Conservation (phyloP, 2,113 vertebrate species). For the Xiphophorus hellerii region DNA sequence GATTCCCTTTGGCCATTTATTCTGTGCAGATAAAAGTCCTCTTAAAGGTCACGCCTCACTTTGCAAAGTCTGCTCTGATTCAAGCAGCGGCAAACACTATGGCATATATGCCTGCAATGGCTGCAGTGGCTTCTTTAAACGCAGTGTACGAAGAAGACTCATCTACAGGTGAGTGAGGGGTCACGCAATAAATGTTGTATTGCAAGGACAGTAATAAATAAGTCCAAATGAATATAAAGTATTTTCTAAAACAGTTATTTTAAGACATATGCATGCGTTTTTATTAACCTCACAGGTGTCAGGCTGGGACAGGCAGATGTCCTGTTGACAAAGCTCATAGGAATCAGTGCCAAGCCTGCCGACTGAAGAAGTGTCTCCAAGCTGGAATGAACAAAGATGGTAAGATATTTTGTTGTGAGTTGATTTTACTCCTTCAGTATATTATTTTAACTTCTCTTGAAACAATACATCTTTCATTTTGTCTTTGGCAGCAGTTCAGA, state of each 20-base stretch:
- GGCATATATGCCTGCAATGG: constrained; percentile 95
- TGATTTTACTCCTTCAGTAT: no score
- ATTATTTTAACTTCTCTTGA: background rate
- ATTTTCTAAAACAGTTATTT: background rate
- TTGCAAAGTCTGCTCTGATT: constrained; percentile 92
- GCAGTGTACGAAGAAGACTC: constrained; percentile 90
- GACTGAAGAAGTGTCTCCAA: constrained; percentile 93
- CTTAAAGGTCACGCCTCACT: constrained; percentile 81
- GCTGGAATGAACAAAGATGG: constrained; percentile 97
- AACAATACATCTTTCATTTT: background rate
- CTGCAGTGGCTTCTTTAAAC: constrained; percentile 97
- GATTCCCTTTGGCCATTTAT: constrained; percentile 1
- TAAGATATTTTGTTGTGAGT: constrained; percentile 67
- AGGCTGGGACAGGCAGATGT: constrained; percentile 89
- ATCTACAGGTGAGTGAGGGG: constrained; percentile 86
- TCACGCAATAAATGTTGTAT: background rate
- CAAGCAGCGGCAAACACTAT: constrained; percentile 94
- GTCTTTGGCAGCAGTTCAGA: constrained; percentile 87
- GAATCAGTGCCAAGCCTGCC: constrained; percentile 95
- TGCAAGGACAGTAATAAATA: background rate
- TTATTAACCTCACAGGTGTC: constrained; percentile 81
- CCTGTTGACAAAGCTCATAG: constrained; percentile 94
- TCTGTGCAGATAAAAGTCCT: constrained; percentile 65
- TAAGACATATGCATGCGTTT: background rate
- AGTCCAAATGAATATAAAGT: background rate